Conservation (phyloP, 2,888 invertebrate species). For the Iselma pallidipennis region DNA sequence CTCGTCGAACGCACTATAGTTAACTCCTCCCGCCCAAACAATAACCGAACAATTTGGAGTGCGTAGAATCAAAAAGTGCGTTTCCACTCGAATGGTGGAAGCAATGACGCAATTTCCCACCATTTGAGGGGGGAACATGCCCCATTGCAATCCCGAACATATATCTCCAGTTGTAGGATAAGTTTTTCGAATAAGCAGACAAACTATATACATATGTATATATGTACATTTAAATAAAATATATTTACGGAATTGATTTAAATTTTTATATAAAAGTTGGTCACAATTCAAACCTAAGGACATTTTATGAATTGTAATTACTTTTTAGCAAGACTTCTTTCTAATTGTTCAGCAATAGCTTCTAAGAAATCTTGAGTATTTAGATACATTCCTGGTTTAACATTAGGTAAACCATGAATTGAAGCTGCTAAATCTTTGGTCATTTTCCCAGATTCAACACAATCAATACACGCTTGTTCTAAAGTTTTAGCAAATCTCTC, state of each 20-base stretch:
- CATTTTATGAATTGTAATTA: constrained; percentile 25
- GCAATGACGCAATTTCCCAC: too few species aligned
- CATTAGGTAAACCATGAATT: constrained; percentile 80
- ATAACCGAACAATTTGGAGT: too few species aligned
- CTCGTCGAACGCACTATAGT: too few species aligned
- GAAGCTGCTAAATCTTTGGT: constrained; percentile 82
- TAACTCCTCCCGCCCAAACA: too few species aligned
- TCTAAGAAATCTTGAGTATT: constrained; percentile 85
- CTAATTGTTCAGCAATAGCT: constrained; percentile 76
- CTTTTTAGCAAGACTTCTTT: constrained; percentile 52
- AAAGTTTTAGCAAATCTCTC: constrained; percentile 70
- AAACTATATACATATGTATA: too few species aligned
- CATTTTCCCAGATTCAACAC: constrained; percentile 80
- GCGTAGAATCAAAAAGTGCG: too few species aligned
- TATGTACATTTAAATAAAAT: not conserved
- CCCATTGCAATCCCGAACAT: too few species aligned
- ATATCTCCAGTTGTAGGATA: too few species aligned
- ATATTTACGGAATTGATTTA: not conserved
- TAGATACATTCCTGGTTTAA: constrained; percentile 80
- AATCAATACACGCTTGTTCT: constrained; percentile 81
- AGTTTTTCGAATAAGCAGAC: too few species aligned
- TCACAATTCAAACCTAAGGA: too few species aligned
- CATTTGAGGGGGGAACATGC: too few species aligned
- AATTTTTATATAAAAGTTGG: not conserved
- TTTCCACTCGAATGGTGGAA: too few species aligned